Conservation (phyloP, 1,140 invertebrate genomes). For the Holotrichia oblita region DNA sequence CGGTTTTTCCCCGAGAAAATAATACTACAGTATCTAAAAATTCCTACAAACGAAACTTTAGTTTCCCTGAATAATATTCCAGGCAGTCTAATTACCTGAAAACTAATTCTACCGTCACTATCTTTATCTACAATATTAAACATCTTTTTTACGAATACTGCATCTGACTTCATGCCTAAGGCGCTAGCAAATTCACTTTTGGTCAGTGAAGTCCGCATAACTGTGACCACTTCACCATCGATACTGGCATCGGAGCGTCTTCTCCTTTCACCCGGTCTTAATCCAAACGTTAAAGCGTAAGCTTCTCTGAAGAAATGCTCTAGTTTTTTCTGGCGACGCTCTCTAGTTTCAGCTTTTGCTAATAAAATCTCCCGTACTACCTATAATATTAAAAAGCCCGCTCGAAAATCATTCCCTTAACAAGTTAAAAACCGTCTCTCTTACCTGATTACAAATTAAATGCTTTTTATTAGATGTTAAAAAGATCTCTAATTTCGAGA, state of each 20-base stretch:
- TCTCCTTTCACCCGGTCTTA: constrained; percentile 78
- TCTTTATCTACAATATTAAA: constrained; percentile 99
- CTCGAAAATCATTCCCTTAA: constrained; percentile 8
- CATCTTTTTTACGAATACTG: constrained; percentile 98
- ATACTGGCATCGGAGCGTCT: constrained; percentile 75
- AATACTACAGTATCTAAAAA: constrained; percentile 96
- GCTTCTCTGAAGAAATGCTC: constrained; percentile 99
- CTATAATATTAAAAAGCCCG: constrained; percentile 56
- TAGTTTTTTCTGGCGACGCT: constrained; percentile 90
- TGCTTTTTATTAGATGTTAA: constrained; percentile 84
- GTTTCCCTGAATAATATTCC: background rate
- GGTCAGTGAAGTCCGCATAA: constrained; percentile 92
- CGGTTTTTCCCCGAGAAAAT: constrained; percentile 90
- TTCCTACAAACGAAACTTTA: constrained; percentile 64
- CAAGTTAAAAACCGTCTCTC: background rate
- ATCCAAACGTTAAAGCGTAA: constrained; percentile 92
- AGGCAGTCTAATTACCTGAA: constrained; percentile 70
- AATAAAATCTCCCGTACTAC: constrained; percentile 86
- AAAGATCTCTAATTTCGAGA: constrained; percentile 89
- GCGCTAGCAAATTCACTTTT: constrained; percentile 97
- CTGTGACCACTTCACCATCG: constrained; percentile 87
- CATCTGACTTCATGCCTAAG: constrained; percentile 94
- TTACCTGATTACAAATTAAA: constrained; percentile 73
- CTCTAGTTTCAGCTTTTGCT: constrained; percentile 94
- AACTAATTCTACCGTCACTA: constrained; percentile 94